Percentiles rank a stretch among this genome's conserved stretches.
Evolutionary conservation across 2,888 invertebrate species (phyloP).

Genomic region (Leucophenga montana): DNA sequence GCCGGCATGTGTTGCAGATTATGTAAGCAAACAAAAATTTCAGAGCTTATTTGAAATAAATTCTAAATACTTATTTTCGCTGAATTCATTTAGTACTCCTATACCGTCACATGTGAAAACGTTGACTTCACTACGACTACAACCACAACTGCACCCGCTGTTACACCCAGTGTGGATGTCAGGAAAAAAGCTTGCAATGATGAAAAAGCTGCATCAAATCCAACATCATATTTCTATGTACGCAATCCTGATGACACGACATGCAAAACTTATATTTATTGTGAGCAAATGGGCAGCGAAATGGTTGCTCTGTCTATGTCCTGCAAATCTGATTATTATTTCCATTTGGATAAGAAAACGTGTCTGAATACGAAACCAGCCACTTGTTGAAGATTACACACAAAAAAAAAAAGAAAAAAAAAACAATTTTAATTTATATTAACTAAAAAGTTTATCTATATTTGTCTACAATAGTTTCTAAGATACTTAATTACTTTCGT

Average conservation of each 20-base stretch:
- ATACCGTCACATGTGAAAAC: slow-evolving; percentile 5
- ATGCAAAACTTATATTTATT: slow-evolving; percentile 17
- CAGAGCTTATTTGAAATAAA: not conserved
- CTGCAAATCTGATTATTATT: not conserved
- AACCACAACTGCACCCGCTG: not conserved
- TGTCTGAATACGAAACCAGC: slow-evolving; percentile 9
- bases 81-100: not conserved
- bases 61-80: too few relatives aligned
- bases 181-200: not conserved
- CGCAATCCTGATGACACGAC: not conserved
- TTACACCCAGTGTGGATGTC: not conserved
- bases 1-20: slow-evolving; percentile 29
- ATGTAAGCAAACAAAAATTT: slow-evolving; percentile 16
- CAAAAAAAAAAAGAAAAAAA: not conserved
- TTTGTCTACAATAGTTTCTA: too few relatives aligned
- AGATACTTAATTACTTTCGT: too few relatives aligned
- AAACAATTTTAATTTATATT: not conserved
- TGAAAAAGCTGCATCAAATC: not conserved
- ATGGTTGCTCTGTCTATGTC: not conserved
- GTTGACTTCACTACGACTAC: slow-evolving; percentile 2
- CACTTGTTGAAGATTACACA: not conserved
- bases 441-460: too few relatives aligned
- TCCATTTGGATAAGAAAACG: not conserved
- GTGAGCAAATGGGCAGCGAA: not conserved
- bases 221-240: slow-evolving; percentile 10